Percentiles rank a stretch among this genome's conserved stretches.
Evolutionary conservation across 2,888 invertebrate genomes (phyloP).

Genomic region (Agrotis puta): DNA sequence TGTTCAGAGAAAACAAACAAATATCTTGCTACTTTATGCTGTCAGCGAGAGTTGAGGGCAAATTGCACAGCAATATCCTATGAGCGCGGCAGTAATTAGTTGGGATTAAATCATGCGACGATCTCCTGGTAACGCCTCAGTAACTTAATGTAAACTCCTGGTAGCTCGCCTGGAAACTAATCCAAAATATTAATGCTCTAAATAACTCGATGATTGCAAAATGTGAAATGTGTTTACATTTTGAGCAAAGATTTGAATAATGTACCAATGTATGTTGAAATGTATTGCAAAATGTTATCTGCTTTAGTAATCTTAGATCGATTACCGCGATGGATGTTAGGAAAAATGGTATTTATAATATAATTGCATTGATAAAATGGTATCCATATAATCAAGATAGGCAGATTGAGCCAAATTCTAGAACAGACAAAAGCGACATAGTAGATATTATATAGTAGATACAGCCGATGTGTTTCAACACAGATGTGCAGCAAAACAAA

Average conservation of each 20-base stretch:
- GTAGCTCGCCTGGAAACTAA: constrained; percentile 68
- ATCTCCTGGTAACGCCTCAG: constrained; percentile 72
- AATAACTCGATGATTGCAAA: constrained; percentile 72
- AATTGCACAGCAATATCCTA: constrained; percentile 69
- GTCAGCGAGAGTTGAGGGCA: constrained; percentile 60
- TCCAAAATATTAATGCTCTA: constrained; percentile 73
- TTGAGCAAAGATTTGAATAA: constrained; percentile 45
- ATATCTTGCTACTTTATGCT: constrained; percentile 55
- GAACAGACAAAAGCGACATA: constrained; percentile 45
- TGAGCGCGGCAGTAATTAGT: constrained; percentile 81
- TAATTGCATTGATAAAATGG: constrained; percentile 15
- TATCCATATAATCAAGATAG: constrained; percentile 11
- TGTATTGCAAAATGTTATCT: constrained; percentile 38
- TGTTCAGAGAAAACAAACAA: constrained; percentile 61
- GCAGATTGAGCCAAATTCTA: constrained; percentile 17
- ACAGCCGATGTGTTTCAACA: constrained; percentile 66
- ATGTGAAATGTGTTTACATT: constrained; percentile 64
- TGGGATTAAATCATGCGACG: constrained; percentile 81
- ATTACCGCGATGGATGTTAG: constrained; percentile 18
- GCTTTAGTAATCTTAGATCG: constrained; percentile 22
- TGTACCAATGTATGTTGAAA: constrained; percentile 36
- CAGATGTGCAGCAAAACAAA: constrained; percentile 76
- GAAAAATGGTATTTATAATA: constrained; percentile 5
- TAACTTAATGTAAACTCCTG: constrained; percentile 74
- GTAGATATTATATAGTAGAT: constrained; percentile 3